Conservation (phyloP, 2,113 vertebrate genomes). For the Corynorhinus townsendii region DNA sequence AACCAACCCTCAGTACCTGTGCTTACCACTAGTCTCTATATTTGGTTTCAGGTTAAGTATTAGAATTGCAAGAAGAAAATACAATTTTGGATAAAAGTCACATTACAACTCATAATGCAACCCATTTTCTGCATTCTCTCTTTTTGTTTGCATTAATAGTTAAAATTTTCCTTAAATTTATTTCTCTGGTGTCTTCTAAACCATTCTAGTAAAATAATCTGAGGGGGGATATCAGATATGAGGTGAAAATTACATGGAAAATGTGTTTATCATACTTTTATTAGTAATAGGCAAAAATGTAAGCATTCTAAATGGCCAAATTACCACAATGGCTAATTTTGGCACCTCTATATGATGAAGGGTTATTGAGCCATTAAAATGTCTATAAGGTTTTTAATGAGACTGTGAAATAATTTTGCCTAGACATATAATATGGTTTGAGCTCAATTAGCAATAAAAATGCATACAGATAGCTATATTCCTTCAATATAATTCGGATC, state of each 20-base stretch:
- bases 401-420: background rate
- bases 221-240: background rate
- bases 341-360: background rate
- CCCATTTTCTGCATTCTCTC: background rate
- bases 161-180: background rate
- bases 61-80: constrained; percentile 7
- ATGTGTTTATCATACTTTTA: background rate
- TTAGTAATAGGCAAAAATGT: background rate
- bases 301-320: background rate
- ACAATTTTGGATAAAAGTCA: background rate
- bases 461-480: background rate
- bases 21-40: background rate
- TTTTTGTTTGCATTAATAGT: background rate
- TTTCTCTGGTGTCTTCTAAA: background rate
- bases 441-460: constrained; percentile 9
- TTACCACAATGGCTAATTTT: background rate
- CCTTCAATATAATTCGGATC: background rate
- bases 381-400: background rate
- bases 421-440: background rate
- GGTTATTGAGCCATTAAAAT: constrained; percentile 3
- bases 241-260: background rate
- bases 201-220: background rate
- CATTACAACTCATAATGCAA: background rate
- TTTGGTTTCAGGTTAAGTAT: background rate
- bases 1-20: background rate